Evolutionary conservation across 64 coral and sea anemone genomes (phyloP), one percentile per base, ranked within the genome.

Genomic region (Actinia equina): DNA sequence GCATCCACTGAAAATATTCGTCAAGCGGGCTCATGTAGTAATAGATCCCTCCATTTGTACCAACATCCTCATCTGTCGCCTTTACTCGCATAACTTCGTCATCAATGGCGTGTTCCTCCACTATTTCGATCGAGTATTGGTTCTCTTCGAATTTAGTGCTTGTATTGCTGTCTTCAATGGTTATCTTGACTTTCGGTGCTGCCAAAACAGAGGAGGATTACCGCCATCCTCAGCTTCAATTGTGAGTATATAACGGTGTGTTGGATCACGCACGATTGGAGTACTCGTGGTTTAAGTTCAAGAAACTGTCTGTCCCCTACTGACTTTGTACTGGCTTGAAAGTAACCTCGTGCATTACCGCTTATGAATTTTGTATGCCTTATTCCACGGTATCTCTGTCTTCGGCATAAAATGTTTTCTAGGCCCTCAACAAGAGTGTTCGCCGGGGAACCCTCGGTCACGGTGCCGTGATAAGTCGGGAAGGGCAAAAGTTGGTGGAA

Each of bases 321-420:
- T 12, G 27, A 62, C 25, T 12, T 85, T 6, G 52, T 61, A n/a
- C 76, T 84, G 4, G 87, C 57, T 79, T 90, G 87, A 23, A 96
- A 96, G 58, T 96, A 96, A 19, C 91, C 88, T 82, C 93, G 91
- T 55, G 93, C 94, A 80, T 96, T 93, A 46, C 94, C 94, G 43
- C 90, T 86, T 89, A 91, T 88, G 62, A n/a, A 96, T 93, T 5
- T 59, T 83, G 59, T 93, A 96, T 19, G 51, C 53, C 7, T 58
- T 19, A 78, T 88, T 62, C 91, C 91, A 59, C 10, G 0, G 85
- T 78, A 43, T 96, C 94, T 44, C 94, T 84, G 43, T 96, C 94
- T 86, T 92, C 91, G 3, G 94, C 94, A 59, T 93, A 88, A 51
- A 91, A 96, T 17, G n/a, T 93, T 83, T 80, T 92, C 91, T 1